These are phyloP conservation scores for Agapornis canus DNA, from an alignment of 2,797 vertebrate species.

Conservation along the genomic window DNA sequence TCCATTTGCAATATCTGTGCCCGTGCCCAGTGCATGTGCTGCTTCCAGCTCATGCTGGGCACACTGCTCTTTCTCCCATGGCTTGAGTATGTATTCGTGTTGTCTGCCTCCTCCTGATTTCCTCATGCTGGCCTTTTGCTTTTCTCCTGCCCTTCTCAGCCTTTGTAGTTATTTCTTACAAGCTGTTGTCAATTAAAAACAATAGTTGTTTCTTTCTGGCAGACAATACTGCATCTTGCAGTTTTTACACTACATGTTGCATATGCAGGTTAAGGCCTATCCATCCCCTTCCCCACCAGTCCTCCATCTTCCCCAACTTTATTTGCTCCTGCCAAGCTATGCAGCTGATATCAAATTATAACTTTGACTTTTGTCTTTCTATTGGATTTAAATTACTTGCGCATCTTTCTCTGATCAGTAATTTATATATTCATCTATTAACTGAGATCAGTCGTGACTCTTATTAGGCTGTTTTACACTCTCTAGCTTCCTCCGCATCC, in stretches of 20 bases:
- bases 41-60: neutral
- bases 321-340: neutral
- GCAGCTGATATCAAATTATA: neutral
- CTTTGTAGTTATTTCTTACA: neutral
- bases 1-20: neutral
- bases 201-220: neutral
- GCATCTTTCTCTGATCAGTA: neutral
- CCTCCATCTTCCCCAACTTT: neutral
- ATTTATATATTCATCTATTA: neutral
- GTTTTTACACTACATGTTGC: fast-evolving
- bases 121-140: neutral
- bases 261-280: neutral
- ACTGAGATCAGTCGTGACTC: neutral
- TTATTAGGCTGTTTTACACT: neutral
- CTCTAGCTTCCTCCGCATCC: neutral
- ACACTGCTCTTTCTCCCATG: neutral
- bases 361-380: neutral
- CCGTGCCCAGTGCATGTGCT: neutral
- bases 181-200: neutral
- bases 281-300: neutral
- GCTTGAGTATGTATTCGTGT: neutral
- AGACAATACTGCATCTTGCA: neutral
- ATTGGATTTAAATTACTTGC: neutral
- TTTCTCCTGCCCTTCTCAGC: neutral
- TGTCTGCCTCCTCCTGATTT: neutral